A percentile compares a stretch with the other conserved stretches of the same genome.
phyloP scores from a whole-genome alignment of 2,113 vertebrate genomes.

The Cyphomyrus discorhynchus region DNA sequence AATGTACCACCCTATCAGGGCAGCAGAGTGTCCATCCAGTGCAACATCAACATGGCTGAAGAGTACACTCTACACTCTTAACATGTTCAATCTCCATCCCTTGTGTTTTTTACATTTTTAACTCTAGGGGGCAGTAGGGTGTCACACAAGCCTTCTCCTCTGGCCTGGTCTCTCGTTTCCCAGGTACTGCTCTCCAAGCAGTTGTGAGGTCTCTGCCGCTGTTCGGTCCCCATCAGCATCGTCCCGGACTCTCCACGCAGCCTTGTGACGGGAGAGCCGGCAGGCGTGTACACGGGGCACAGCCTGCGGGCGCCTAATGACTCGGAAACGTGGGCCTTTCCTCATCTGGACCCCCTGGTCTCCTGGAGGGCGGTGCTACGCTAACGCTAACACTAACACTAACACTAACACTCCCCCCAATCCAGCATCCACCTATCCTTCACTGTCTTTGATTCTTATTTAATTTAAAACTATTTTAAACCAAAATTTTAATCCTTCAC shows the following conservation, averaged over 20 bases:
- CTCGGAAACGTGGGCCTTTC: background rate
- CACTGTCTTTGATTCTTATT: background rate
- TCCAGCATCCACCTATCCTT: background rate
- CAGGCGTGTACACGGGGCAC: background rate
- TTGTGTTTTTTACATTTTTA: background rate
- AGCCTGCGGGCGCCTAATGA: background rate
- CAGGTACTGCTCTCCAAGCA: background rate
- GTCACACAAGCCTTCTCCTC: background rate
- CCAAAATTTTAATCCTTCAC: background rate
- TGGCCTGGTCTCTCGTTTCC: background rate
- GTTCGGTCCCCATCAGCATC: background rate
- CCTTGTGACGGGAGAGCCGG: background rate
- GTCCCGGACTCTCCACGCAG: background rate
- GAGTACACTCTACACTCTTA: background rate
- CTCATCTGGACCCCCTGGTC: background rate
- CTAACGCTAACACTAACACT: background rate
- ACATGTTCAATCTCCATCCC: background rate
- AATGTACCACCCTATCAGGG: background rate
- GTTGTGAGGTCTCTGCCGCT: no score
- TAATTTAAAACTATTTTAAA: background rate
- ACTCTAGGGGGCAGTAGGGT: slow-evolving; percentile 14
- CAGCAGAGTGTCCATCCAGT: background rate
- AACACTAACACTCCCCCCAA: background rate
- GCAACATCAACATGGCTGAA: background rate
- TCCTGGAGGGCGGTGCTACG: background rate